Conservation (phyloP, 2,113 vertebrate species). For the Phasianus colchicus region DNA sequence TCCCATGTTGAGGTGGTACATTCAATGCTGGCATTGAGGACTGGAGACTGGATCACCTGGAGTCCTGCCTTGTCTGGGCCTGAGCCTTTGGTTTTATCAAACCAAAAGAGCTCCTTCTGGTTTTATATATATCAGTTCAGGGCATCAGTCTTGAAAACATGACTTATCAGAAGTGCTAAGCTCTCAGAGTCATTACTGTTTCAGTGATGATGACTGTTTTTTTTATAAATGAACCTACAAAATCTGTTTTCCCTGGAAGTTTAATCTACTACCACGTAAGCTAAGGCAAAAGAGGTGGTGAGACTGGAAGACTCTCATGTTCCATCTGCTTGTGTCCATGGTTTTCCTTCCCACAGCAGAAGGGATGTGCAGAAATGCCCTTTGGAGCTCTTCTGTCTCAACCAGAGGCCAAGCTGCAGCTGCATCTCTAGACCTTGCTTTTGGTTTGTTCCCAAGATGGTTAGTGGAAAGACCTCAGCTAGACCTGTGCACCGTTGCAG, state of each 20-base stretch:
- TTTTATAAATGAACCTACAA: not conserved
- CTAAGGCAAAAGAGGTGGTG: not conserved
- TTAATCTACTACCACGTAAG: not conserved
- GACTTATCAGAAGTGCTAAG: not conserved
- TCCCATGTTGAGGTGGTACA: not conserved
- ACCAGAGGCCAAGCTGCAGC: not conserved
- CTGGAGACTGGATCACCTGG: not conserved
- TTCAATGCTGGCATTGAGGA: rapidly evolving
- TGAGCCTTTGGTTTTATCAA: not conserved
- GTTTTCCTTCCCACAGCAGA: not conserved
- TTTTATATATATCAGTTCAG: no score
- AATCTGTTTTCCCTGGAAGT: not conserved
- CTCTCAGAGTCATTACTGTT: not conserved
- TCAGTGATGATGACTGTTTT: not conserved
- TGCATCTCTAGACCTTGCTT: not conserved
- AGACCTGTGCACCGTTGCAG: no score
- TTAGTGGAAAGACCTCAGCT: not conserved
- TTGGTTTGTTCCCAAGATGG: not conserved
- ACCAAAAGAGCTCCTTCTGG: not conserved
- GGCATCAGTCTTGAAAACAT: not conserved
- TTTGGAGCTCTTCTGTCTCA: not conserved
- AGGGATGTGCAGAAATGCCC: not conserved
- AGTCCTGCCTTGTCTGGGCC: not conserved
- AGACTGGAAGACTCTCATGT: not conserved
- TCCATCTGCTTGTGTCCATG: not conserved